Evolutionary conservation across 1,140 invertebrate species (phyloP).

Genomic region (Aphis gossypii): DNA sequence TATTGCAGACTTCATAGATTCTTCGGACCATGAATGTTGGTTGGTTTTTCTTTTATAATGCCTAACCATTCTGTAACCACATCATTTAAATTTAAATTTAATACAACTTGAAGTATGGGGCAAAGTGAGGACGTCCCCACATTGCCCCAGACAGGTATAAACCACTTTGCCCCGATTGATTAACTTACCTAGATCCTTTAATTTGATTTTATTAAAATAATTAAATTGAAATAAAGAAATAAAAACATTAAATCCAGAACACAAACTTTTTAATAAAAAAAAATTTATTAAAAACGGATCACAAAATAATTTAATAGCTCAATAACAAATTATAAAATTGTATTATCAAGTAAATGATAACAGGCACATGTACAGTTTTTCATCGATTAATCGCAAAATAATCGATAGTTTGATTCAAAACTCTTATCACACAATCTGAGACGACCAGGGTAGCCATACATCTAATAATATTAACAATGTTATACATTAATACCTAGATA

Average conservation of each 20-base stretch:
- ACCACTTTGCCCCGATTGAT: neutral
- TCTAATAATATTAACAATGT: too few species aligned
- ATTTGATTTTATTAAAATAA: constrained; percentile 1
- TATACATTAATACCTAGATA: too few species aligned
- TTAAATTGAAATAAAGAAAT: neutral
- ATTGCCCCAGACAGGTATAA: too few species aligned
- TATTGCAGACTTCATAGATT: neutral
- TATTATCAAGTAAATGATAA: neutral
- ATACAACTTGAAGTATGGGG: too few species aligned
- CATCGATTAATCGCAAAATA: neutral
- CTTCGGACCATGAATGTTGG: neutral
- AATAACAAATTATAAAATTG: neutral
- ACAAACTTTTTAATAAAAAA: constrained; percentile 30
- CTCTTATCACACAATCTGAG: neutral
- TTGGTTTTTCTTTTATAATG: neutral
- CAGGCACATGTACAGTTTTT: neutral
- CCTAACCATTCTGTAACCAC: too few species aligned
- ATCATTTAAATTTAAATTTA: too few species aligned
- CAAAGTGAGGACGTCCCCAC: too few species aligned
- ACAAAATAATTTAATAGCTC: neutral
- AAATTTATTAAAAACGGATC: neutral
- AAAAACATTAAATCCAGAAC: too few species aligned
- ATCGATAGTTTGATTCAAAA: neutral
- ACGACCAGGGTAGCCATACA: neutral
- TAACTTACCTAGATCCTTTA: constrained; percentile 19